Base-by-base conservation (phyloP, 2,888 invertebrate genomes). In the Nomada fucata region DNA sequence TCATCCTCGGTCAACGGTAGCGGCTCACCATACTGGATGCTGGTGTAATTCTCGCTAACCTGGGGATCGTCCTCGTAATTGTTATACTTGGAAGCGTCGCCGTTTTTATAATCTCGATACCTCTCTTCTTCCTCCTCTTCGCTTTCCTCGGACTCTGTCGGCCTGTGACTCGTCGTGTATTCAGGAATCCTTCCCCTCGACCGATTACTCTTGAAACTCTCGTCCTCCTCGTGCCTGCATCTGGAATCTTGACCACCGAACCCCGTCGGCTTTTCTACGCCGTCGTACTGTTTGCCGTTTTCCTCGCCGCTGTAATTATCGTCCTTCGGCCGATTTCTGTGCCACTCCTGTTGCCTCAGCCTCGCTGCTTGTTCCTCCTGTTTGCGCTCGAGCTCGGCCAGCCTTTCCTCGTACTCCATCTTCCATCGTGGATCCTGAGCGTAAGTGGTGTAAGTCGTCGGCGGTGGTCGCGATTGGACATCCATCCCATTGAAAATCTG, bases 401-500 rank as follows among this genome's bases (percentile, higher is more conserved):
- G n/a, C 23, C 89, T 82, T 0, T 87, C 85, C 5, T 90, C 86
- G 36, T 92, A 88, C 50, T 89, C 72, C 52, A 90, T 79, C 59
- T 88, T 86, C 91, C 91, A 91, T 5, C 84, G 61, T 0, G 91
- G 90, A 18, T 86, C 83, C 1, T 63, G 59, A 1, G 68, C 18
- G 23, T 65, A 67, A n/a, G 65, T 47, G 4, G 60, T 29, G 9
- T 20, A 36, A 10, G 23, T 11, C 2, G 70, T 52, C 5, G 72
- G 26, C 20, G 42, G 44, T 1, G 55, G 68, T 1, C 47, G 13
- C 7, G 65, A 59, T n/a, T 57, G 42, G 2, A 91, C 89, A 11
- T 91, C 89, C 23, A 82, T 88, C 26, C 83, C 87, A 1, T 87
- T 79, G 0, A 82, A 71, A 2, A 90, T 83, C n/a, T 91, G 89